Evolutionary conservation across 2,113 vertebrate species (phyloP), one percentile per base, ranked within the genome.

Genomic region (Coryphaenoides rupestris): DNA sequence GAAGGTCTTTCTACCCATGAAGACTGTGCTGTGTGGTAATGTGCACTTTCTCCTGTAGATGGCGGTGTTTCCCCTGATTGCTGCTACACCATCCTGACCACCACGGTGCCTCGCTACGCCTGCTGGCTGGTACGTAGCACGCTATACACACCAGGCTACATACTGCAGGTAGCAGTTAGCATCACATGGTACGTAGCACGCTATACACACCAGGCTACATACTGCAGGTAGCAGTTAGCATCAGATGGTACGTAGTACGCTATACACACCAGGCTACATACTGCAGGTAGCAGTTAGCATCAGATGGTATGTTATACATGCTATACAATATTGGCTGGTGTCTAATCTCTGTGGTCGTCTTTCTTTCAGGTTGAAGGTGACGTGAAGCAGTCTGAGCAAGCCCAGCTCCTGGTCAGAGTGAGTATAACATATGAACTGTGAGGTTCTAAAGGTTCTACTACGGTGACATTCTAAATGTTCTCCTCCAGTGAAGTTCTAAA

Each of bases 121-220:
- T 95, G 93, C 81, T 99, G 96, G 95, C 88, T 94, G 94, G 95
- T 98, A 77, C 73, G 92, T 87, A 47, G 5, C n/a, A n/a, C n/a
- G n/a, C 1, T 4, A 46, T 50, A 15, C 55, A 54, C 2, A 21
- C 52, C n/a, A 19, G n/a, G 19, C n/a, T 12, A 54, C 52, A 21
- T 12, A n/a, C n/a, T 21, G 21, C 33, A 40, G 2, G 33, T 12
- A 12, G 33, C 33, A 10, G 33, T 40, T 40, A 13, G 19, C 21
- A 7, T 54, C 52, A 21, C 4, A 17, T 52, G 49, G 16, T n/a
- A n/a, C n/a, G n/a, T n/a, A n/a, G n/a, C n/a, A n/a, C n/a, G n/a
- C n/a, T n/a, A n/a, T n/a, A n/a, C n/a, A n/a, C n/a, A 17, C 4
- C 3, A 52, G 15, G 17, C 21, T 17, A 19, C 52, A n/a, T 17